These are phyloP conservation scores for Sclerurus mexicanus DNA, from an alignment of 2,113 vertebrate genomes.

Conservation along the genomic window DNA sequence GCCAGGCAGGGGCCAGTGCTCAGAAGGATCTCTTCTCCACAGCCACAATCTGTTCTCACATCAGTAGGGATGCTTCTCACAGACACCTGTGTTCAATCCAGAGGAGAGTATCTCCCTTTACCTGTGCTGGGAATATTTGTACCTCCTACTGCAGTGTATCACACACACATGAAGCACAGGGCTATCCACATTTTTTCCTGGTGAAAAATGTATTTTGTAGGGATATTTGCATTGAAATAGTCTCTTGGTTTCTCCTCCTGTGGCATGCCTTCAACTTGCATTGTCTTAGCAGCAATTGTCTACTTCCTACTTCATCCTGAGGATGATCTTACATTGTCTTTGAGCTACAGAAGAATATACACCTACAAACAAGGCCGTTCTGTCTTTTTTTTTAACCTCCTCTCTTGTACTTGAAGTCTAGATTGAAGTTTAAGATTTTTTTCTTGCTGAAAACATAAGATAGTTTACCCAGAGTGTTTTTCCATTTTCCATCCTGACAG, in stretches of 20 bases:
- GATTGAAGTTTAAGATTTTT: not conserved
- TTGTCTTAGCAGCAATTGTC: not conserved
- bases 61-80: not conserved
- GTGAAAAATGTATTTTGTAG: not conserved
- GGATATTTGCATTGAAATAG: not conserved
- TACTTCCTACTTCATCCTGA: not conserved
- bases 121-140: not conserved
- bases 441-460: not conserved
- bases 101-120: not conserved
- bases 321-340: not conserved
- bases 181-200: not conserved
- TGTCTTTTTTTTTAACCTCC: not conserved
- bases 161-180: accelerated
- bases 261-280: not conserved
- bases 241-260: not conserved
- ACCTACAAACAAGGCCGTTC: not conserved
- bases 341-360: not conserved
- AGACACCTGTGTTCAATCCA: not conserved
- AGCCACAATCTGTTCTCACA: not conserved
- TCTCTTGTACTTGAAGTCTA: not conserved
- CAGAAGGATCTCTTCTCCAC: not conserved
- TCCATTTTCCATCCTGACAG: not conserved
- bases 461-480: not conserved
- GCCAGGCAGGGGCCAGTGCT: not conserved
- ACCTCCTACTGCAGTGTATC: not conserved